Conservation (phyloP, 2,888 invertebrate genomes). For the Electrophaes corylata region DNA sequence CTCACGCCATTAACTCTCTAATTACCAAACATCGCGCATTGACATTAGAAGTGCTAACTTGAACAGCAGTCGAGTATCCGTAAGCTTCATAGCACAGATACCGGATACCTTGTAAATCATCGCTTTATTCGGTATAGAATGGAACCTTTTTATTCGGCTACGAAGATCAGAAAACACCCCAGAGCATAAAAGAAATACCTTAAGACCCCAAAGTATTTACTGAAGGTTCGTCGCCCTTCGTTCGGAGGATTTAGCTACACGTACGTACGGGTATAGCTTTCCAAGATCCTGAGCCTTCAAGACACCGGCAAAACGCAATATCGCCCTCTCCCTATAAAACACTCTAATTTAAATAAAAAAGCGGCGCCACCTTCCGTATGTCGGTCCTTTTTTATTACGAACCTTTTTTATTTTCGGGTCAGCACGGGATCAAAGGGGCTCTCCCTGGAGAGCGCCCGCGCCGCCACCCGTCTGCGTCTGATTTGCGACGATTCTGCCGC, state of each 20-base stretch:
- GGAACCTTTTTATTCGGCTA: conserved; percentile 48
- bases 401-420: conserved; percentile 85
- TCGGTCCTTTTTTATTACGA: conserved; percentile 83
- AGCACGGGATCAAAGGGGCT: conserved; percentile 83
- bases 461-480: conserved; percentile 66
- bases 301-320: conserved; percentile 82
- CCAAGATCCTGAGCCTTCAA: conserved; percentile 71
- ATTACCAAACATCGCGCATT: conserved; percentile 51
- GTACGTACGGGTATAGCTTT: conserved; percentile 60
- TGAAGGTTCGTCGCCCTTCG: conserved; percentile 63
- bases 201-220: conserved; percentile 61
- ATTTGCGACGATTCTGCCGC: conserved; percentile 78
- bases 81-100: conserved; percentile 26
- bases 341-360: conserved; percentile 85
- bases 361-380: conserved; percentile 84
- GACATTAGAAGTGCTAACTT: conserved; percentile 39
- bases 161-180: conserved; percentile 53
- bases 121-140: conserved; percentile 39
- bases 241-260: conserved; percentile 63
- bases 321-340: conserved; percentile 83
- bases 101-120: conserved; percentile 44
- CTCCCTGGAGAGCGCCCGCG: conserved; percentile 71
- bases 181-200: conserved; percentile 58
- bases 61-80: conserved; percentile 31
- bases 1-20: conserved; percentile 53